These are phyloP conservation scores for Cryptocephalus primarius DNA, from an alignment of 2,888 invertebrate species.

Conservation along the genomic window DNA sequence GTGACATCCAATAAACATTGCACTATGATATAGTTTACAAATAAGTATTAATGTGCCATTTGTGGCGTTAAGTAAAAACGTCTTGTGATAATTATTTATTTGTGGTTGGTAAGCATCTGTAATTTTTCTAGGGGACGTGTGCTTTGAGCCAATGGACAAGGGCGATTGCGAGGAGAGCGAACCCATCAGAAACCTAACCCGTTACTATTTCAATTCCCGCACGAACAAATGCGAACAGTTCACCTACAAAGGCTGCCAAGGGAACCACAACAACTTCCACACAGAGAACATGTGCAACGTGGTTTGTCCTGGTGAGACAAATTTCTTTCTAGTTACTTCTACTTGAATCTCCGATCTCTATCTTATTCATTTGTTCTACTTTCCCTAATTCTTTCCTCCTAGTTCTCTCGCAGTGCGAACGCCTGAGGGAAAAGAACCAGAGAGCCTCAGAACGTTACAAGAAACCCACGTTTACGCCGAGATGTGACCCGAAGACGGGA, in stretches of 20 bases:
- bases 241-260: constrained; percentile 59
- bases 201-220: constrained; percentile 70
- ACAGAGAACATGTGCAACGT: constrained; percentile 66
- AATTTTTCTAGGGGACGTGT: constrained; percentile 54
- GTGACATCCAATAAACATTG: no score
- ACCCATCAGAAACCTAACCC: constrained; percentile 38
- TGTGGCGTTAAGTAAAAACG: no score
- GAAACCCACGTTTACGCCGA: constrained; percentile 66
- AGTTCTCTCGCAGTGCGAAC: constrained; percentile 72
- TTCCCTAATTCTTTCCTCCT: constrained; percentile 9
- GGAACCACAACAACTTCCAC: constrained; percentile 78
- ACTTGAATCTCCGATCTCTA: not conserved
- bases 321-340: no score
- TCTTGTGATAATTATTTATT: no score
- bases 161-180: constrained; percentile 39
- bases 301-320: constrained; percentile 60
- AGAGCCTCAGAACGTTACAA: constrained; percentile 59
- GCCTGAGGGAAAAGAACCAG: constrained; percentile 67
- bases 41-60: no score
- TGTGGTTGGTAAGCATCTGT: not conserved
- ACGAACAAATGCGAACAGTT: constrained; percentile 67
- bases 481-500: constrained; percentile 60
- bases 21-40: no score
- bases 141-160: constrained; percentile 61
- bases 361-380: no score